Evolutionary conservation across 2,797 vertebrate species (phyloP), one percentile per base, ranked within the genome.

Genomic region (Mormyrops attenuatus): DNA sequence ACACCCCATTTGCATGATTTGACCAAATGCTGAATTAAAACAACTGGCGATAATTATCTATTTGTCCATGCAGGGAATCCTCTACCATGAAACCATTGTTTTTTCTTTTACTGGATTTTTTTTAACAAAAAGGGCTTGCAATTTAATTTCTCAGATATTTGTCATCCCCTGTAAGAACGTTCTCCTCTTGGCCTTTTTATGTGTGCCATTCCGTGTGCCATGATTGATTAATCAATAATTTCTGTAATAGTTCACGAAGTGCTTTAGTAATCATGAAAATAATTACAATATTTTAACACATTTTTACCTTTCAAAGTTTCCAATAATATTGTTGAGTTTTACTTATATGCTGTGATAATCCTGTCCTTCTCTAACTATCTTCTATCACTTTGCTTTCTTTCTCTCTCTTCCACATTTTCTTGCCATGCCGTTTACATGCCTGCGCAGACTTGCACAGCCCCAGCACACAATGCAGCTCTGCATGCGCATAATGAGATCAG

Each of bases 251-350:
- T 41, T 80, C 38, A 44, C 5, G 3, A 38, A 44, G 73, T 44
- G 44, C 73, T 47, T 44, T 80, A 47, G 73, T n/a, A 80, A 44
- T n/a, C 73, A 80, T 44, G 38, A 30, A 80, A 80, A 80, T 80
- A 44, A 80, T 30, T 44, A 8, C 20, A n/a, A 47, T 44, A 44
- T 47, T 44, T 80, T 44, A n/a, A 80, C 41, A 38, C 30, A 38
- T 73, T 73, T 73, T 38, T 73, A 80, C 5, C 73, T 80, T 80
- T 44, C 73, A n/a, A 80, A 80, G 73, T 80, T 80, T 80, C 73
- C 73, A 20, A 5, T 80, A 41, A 80, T 8, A 44, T n/a, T n/a
- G 11, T 9, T 20, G 34, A 6, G 7, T 44, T 44, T 80, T 20
- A 44, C 44, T 80, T 44, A 3, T 80, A 3, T 44, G 73, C 73